A percentile compares a stretch with the other conserved stretches of the same genome.
These are phyloP conservation scores for Dendroctonus valens DNA, from an alignment of 1,140 invertebrate genomes.

Conservation along the genomic window DNA sequence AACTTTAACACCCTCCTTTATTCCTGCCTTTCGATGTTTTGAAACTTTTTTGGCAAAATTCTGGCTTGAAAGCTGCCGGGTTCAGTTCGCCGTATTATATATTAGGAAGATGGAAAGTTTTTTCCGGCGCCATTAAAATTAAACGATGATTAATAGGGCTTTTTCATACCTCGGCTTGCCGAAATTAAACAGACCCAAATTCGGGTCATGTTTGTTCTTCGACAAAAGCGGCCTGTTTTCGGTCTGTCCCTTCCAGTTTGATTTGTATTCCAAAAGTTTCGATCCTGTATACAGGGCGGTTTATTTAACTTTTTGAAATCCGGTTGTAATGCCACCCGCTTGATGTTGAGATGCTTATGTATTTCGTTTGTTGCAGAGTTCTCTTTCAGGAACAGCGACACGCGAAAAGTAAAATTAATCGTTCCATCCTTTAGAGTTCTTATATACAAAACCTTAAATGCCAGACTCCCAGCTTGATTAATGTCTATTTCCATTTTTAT, in stretches of 20 bases:
- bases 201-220: slow-evolving; percentile 10
- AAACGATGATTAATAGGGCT: slow-evolving; percentile 12
- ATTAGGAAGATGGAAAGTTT: slow-evolving; percentile 17
- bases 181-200: slow-evolving; percentile 11
- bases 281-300: too few species aligned
- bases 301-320: too few species aligned
- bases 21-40: too few species aligned
- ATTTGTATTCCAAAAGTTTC: too few species aligned
- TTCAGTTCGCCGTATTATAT: neutral
- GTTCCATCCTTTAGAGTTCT: slow-evolving; percentile 14
- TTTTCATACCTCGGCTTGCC: slow-evolving; percentile 1
- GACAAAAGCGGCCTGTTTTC: too few species aligned
- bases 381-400: slow-evolving; percentile 4
- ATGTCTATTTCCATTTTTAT: slow-evolving; percentile 25
- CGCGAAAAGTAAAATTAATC: slow-evolving; percentile 14
- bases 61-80: too few species aligned
- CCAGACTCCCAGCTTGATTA: slow-evolving; percentile 8
- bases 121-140: slow-evolving; percentile 14
- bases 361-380: neutral
- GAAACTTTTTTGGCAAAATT: too few species aligned
- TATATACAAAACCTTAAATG: slow-evolving; percentile 16
- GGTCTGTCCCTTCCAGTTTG: too few species aligned
- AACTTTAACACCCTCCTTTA: too few species aligned
- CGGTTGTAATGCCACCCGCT: too few species aligned
- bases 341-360: too few species aligned